Evolutionary conservation across 1,140 invertebrate species (phyloP).

Genomic region (Ceratosolen fusciceps): DNA sequence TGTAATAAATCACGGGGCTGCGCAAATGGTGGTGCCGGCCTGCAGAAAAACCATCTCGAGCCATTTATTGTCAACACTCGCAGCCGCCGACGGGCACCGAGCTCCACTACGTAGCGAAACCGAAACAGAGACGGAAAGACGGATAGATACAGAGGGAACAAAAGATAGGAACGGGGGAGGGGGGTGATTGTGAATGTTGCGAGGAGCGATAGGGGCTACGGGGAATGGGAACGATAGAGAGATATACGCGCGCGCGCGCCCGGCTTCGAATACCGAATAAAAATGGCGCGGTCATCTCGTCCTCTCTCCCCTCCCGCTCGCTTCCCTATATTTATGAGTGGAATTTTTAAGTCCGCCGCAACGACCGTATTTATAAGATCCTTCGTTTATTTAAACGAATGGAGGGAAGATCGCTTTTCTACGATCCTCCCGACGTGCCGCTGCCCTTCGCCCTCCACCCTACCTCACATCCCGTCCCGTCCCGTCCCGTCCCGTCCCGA

Average conservation of each 20-base stretch:
- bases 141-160: constrained; percentile 27
- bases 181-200: too few relatives aligned
- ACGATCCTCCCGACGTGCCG: too few relatives aligned
- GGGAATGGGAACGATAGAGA: not conserved
- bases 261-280: not conserved
- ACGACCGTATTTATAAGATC: not conserved
- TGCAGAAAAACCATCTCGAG: constrained; percentile 48
- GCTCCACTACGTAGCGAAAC: constrained; percentile 2
- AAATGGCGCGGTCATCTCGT: not conserved
- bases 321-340: constrained; percentile 9
- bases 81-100: not conserved
- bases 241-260: too few relatives aligned
- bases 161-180: not conserved
- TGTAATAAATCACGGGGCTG: constrained; percentile 46
- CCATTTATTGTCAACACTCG: constrained; percentile 49
- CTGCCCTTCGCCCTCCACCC: too few relatives aligned
- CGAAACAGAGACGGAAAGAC: constrained; percentile 32
- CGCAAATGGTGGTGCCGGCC: not conserved
- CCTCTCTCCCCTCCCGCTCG: not conserved
- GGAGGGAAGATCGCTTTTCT: too few relatives aligned
- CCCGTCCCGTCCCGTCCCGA: too few relatives aligned
- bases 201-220: too few relatives aligned
- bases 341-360: not conserved
- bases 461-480: too few relatives aligned
- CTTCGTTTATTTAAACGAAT: not conserved